These are phyloP conservation scores for Trissonchulus latispiculum DNA, from an alignment of 2,888 invertebrate species.

Conservation along the genomic window DNA sequence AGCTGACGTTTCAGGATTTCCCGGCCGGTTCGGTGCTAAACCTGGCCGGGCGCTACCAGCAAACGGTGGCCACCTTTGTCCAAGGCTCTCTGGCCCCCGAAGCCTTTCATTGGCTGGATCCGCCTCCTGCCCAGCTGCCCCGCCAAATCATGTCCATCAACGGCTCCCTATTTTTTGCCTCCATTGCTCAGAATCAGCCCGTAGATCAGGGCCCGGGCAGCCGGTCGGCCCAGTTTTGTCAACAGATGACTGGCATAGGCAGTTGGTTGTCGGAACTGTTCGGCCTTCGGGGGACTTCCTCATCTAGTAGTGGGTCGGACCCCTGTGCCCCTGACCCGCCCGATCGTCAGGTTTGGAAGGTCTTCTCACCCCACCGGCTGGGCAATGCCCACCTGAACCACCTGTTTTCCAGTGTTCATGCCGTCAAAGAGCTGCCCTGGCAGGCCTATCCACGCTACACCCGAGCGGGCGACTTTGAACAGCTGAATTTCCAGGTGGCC, in stretches of 20 bases:
- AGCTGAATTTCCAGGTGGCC: slow-evolving; percentile 18
- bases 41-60: slow-evolving; percentile 48
- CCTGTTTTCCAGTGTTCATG: slow-evolving; percentile 43
- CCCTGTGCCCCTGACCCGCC: neutral
- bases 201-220: slow-evolving; percentile 13
- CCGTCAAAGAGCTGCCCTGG: slow-evolving; percentile 8
- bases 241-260: no score
- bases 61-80: slow-evolving; percentile 53
- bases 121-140: neutral
- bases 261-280: neutral
- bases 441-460: slow-evolving; percentile 54
- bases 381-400: slow-evolving; percentile 46
- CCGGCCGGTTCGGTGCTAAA: neutral
- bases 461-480: slow-evolving; percentile 6
- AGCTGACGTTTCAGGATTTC: neutral
- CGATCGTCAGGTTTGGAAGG: slow-evolving; percentile 50
- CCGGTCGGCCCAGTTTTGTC: no score
- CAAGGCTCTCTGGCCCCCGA: slow-evolving; percentile 50
- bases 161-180: neutral
- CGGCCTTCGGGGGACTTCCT: neutral
- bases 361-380: slow-evolving; percentile 52
- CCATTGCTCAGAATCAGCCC: neutral
- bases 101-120: slow-evolving; percentile 24
- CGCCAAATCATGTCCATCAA: neutral
- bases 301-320: neutral